Evolutionary conservation across 1,140 invertebrate genomes (phyloP).

Genomic region (Tetramorium simillimum): DNA sequence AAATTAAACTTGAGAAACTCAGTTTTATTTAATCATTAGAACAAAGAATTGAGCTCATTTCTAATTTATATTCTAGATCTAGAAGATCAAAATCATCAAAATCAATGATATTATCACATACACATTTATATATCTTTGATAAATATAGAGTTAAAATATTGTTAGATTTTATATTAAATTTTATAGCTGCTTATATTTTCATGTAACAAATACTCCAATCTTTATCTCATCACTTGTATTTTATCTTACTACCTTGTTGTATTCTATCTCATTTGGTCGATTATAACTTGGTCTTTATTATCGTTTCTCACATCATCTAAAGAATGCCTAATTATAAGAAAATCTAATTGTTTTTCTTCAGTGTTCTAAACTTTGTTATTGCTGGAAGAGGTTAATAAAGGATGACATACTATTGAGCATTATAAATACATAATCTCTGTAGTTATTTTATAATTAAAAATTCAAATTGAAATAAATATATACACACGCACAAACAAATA

Average conservation of each 20-base stretch:
- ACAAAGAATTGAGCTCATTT: constrained; percentile 19
- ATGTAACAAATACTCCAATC: constrained; percentile 57
- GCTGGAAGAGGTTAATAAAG: constrained; percentile 5
- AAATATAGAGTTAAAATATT: constrained; percentile 12
- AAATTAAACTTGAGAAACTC: neutral
- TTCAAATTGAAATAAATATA: constrained; percentile 41
- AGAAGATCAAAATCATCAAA: neutral
- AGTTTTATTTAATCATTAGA: constrained; percentile 6
- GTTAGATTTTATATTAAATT: constrained; percentile 57
- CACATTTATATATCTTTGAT: constrained; percentile 11
- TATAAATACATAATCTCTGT: constrained; percentile 16
- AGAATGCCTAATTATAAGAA: constrained; percentile 1
- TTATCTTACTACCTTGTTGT: constrained; percentile 55
- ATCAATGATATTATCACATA: neutral
- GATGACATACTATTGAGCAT: constrained; percentile 32
- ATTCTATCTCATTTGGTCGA: constrained; percentile 62
- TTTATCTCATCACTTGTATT: constrained; percentile 46
- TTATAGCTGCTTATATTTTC: constrained; percentile 24
- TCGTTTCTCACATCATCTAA: constrained; percentile 36
- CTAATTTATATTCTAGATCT: neutral
- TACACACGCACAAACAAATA: constrained; percentile 21
- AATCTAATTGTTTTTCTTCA: constrained; percentile 30
- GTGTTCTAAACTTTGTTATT: constrained; percentile 20
- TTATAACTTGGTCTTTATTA: constrained; percentile 65
- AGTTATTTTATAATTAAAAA: constrained; percentile 38